Evolutionary conservation across 2,888 invertebrate genomes (phyloP).

Genomic region (Icerya purchasi): DNA sequence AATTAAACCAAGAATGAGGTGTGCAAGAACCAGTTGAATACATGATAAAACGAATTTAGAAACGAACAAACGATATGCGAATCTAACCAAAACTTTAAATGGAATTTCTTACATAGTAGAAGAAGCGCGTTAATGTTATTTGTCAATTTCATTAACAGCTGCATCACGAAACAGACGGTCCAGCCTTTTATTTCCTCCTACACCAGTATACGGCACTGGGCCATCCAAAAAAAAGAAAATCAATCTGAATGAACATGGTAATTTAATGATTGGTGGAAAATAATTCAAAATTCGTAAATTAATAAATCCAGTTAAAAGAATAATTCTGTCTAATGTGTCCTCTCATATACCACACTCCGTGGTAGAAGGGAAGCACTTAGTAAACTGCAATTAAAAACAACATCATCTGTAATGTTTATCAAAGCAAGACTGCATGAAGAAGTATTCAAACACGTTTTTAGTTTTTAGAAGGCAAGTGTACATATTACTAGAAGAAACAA

Average conservation of each 20-base stretch:
- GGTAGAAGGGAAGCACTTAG: not conserved
- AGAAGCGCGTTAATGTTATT: too few species aligned
- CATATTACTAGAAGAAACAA: not conserved
- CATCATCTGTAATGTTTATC: not conserved
- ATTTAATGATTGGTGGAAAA: not conserved
- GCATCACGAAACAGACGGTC: too few species aligned
- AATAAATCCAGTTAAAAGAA: not conserved
- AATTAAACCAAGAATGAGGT: too few species aligned
- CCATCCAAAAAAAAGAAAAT: too few species aligned
- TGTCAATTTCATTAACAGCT: too few species aligned
- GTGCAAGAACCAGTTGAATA: too few species aligned
- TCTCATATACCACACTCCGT: not conserved
- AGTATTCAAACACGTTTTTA: not conserved
- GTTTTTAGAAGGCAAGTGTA: not conserved
- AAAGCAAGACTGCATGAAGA: not conserved
- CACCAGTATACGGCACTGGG: too few species aligned
- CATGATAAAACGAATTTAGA: too few species aligned
- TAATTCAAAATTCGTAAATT: not conserved
- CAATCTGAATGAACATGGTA: not conserved
- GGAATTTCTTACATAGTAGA: too few species aligned
- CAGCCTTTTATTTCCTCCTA: too few species aligned
- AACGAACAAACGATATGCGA: too few species aligned
- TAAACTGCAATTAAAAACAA: not conserved
- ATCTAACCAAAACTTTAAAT: too few species aligned
- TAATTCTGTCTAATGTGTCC: not conserved